These are phyloP conservation scores for Palythoa grandiflora DNA, from an alignment of 92 coral and sea anemone genomes.

Conservation along the genomic window DNA sequence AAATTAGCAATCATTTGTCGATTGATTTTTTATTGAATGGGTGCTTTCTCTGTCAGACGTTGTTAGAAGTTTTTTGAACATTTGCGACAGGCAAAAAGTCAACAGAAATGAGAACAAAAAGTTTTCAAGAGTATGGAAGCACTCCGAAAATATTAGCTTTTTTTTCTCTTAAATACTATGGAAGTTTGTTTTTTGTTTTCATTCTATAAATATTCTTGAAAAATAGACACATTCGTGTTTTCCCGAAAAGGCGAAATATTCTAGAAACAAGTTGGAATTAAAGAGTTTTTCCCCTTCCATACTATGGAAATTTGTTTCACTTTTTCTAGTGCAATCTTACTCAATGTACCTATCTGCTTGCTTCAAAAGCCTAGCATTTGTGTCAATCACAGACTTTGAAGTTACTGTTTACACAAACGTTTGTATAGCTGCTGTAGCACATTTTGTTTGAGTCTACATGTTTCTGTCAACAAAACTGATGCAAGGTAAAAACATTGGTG, in stretches of 20 bases:
- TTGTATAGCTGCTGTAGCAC: neutral
- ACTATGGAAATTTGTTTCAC: neutral
- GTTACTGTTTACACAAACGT: neutral
- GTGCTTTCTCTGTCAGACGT: slow-evolving; percentile 1
- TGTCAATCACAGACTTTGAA: neutral
- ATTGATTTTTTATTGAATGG: neutral
- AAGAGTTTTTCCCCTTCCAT: neutral
- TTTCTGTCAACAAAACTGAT: neutral
- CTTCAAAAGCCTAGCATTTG: neutral
- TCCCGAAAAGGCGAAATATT: neutral
- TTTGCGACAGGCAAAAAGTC: slow-evolving; percentile 6
- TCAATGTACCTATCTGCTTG: neutral
- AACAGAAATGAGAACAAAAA: slow-evolving; percentile 13
- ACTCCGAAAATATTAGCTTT: neutral
- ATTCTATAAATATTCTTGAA: too few relatives aligned
- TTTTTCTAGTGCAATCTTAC: neutral
- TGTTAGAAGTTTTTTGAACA: neutral
- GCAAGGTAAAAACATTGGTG: slow-evolving; percentile 5
- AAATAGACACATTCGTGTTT: neutral
- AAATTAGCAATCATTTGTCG: neutral
- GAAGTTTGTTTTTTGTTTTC: too few relatives aligned
- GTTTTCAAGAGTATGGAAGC: slow-evolving; percentile 2
- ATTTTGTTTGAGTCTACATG: slow-evolving; percentile 3
- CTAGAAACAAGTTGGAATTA: slow-evolving; percentile 7
- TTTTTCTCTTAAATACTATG: too few relatives aligned